A percentile compares a stretch with the other conserved stretches of the same genome.
Conservation (phyloP, 2,113 vertebrate species). For the Gnathonemus longibarbis region DNA sequence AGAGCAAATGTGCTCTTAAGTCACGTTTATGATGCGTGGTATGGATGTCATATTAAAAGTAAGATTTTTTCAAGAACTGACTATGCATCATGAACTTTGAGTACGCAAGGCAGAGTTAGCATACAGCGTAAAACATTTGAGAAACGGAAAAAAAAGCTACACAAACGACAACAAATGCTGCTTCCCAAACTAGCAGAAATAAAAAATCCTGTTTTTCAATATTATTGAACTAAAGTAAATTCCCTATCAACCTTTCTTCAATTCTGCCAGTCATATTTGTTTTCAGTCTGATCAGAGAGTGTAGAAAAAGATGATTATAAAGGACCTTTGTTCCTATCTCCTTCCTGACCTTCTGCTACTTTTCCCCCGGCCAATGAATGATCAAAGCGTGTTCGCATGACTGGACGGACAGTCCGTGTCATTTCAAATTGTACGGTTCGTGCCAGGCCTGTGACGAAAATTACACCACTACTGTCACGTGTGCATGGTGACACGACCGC, state of each 20-base stretch:
- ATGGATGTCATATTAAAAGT: neutral
- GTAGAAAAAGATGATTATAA: neutral
- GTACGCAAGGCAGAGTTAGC: neutral
- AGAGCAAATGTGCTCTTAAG: neutral
- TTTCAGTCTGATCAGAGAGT: neutral
- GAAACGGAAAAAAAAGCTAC: no score
- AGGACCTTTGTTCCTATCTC: neutral
- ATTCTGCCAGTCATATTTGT: neutral
- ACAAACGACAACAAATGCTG: neutral
- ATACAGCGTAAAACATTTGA: neutral
- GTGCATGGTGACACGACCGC: neutral
- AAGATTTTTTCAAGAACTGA: neutral
- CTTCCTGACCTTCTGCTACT: no score
- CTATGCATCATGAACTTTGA: neutral
- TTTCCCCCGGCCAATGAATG: no score
- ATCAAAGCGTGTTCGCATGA: no score
- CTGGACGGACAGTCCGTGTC: neutral
- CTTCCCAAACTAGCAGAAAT: neutral
- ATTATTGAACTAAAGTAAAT: neutral
- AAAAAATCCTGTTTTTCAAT: neutral
- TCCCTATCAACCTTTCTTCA: neutral
- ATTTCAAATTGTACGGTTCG: neutral
- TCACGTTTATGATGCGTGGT: neutral
- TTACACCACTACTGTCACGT: neutral
- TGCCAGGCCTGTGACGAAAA: neutral